Conservation (phyloP, 2,888 invertebrate species). For the Priapulus caudatus region DNA sequence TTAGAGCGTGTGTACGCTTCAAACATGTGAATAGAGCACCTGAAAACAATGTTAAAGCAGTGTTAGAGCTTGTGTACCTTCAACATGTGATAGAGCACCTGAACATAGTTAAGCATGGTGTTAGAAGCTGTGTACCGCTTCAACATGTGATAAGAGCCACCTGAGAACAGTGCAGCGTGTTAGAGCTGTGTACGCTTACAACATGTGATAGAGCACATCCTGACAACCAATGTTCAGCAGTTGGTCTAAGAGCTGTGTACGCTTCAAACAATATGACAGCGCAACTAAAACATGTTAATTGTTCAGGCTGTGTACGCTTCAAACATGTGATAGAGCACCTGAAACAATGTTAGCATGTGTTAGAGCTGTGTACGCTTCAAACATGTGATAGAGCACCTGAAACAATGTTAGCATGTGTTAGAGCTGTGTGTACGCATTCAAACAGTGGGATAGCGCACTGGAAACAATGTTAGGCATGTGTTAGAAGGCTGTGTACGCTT, state of each 20-base stretch:
- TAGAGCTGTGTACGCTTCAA: conserved; percentile 83
- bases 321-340: conserved; percentile 90
- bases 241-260: too few species aligned
- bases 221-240: too few species aligned
- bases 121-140: too few species aligned
- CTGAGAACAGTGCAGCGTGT: too few species aligned
- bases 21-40: conserved; percentile 91
- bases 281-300: too few species aligned
- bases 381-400: conserved; percentile 87
- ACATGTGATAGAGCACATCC: conserved; percentile 93
- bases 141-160: too few species aligned
- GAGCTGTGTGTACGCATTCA: conserved; percentile 81
- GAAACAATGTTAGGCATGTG: too few species aligned
- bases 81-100: conserved; percentile 90
- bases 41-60: too few species aligned
- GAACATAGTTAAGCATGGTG: too few species aligned
- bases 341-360: conserved; percentile 53
- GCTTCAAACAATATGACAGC: too few species aligned
- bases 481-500: too few species aligned
- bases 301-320: conserved; percentile 81
- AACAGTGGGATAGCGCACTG: conserved; percentile 89
- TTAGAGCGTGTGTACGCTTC: conserved; percentile 85
- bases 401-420: conserved; percentile 57
- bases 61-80: conserved; percentile 85
- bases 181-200: conserved; percentile 81